Evolutionary conservation across 2,888 invertebrate species (phyloP), one percentile per base, ranked within the genome.

Genomic region (Lochmaea crataegi): DNA sequence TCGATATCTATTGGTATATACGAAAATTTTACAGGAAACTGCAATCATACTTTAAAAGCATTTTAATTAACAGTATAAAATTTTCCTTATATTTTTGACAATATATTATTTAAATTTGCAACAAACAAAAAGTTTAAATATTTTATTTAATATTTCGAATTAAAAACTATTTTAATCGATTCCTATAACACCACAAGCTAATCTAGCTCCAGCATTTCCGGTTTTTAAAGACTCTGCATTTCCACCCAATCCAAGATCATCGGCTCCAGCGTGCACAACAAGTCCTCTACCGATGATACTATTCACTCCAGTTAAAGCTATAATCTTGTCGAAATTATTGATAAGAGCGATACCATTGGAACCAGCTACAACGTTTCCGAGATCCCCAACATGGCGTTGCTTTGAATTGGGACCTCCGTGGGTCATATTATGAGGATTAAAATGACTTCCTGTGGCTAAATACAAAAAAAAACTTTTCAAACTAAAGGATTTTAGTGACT

Each of bases 181-280:
- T 82, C 93, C 94, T 84, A 96, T 93, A 84, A 95, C 91, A 63
- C 95, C 96, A 82, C 96, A 96, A 11, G 92, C 95, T 64, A 92
- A 88, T 75, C 96, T 90, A 3, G 90, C 90, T 1, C 96, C 96
- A 11, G 96, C 94, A 83, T 96, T 94, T 78, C 96, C 96, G 0
- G 95, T 96, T 78, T 90, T 92, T 86, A 88, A 88, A 51, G 95
- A 95, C 79, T 93, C 93, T 0, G 90, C 87, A 78, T 91, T 89
- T n/a, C 89, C 89, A 32, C 79, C 91, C 79, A 87, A 88, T 26
- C 96, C 96, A 75, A 92, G 90, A 87, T 96, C 96, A 81, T 96
- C 96, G 60, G 87, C 87, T 63, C 87, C 88, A 9, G 89, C 89
- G 82, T 96, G 96, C 0, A 96, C 90, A 0, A 96, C 95, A 14